phyloP scores from a whole-genome alignment of 2,888 invertebrate genomes.

The Ellobium chinense region DNA sequence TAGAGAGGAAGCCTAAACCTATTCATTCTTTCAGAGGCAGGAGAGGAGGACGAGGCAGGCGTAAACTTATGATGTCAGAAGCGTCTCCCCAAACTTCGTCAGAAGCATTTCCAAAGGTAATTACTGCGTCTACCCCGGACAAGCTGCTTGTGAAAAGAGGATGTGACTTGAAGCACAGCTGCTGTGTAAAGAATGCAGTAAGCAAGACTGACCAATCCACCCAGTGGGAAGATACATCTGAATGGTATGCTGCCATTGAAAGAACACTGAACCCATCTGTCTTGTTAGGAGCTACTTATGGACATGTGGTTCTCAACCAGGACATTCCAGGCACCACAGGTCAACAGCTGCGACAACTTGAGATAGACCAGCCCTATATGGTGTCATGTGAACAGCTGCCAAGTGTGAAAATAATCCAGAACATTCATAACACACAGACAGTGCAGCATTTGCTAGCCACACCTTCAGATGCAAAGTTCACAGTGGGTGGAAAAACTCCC shows the following conservation, averaged over 20 bases:
- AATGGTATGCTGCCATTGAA: not conserved
- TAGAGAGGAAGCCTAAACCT: not conserved
- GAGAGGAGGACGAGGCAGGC: not conserved
- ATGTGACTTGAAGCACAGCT: not conserved
- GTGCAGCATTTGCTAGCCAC: too few species aligned
- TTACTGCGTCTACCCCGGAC: not conserved
- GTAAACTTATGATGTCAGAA: not conserved
- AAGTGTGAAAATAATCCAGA: too few species aligned
- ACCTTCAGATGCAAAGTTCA: not conserved
- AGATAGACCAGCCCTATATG: not conserved
- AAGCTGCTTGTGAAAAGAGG: not conserved
- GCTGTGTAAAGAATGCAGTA: not conserved
- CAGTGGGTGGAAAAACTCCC: not conserved
- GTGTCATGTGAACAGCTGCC: too few species aligned
- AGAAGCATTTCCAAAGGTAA: not conserved
- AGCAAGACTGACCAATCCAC: not conserved
- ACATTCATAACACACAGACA: too few species aligned
- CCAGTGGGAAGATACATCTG: slow-evolving; percentile 4
- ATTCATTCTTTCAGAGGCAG: not conserved
- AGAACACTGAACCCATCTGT: not conserved
- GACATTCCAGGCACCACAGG: not conserved
- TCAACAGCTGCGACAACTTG: not conserved
- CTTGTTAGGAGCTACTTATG: not conserved
- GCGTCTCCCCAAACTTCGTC: not conserved
- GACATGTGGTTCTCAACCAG: not conserved